Base-by-base conservation (phyloP, 2,113 vertebrate species). In the Helogale parvula region DNA sequence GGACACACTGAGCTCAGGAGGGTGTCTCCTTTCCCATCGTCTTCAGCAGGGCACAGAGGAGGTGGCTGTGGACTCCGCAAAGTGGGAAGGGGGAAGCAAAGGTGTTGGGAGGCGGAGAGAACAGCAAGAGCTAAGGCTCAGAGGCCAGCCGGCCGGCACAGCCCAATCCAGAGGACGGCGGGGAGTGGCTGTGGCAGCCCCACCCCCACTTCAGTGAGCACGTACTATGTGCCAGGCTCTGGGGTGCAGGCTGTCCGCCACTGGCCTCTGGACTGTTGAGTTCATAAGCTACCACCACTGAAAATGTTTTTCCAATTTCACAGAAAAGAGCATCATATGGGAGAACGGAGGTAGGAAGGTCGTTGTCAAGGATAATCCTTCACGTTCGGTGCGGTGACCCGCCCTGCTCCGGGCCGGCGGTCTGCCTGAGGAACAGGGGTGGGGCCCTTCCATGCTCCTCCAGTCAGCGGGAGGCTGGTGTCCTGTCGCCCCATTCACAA, bases 331-430 rank as follows among this genome's bases (percentile, higher is more conserved):
- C 77, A 21, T 52, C 8, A 0, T 17, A 11, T 50, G 2, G 8
- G 93, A 60, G 35, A 41, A 71, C 11, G 17, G 27, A 41, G 0
- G 27, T 38, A 21, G 17, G 38, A 87, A 81, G 15, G 38, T 21
- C 57, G 66, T 0, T 0, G 2, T n/a, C 27, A 35, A 60, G 27
- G 33, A 33, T n/a, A 13, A 8, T 16, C 11, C n/a, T n/a, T 0
- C 10, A 14, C 35, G 5, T 7, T 47, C 8, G 19, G 10, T 74
- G 5, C 6, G 5, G 25, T 45, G 84, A 60, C 5, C 63, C 6
- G 7, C 14, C 21, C 47, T 25, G 47, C 81, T 41, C 50, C 21
- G 41, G 35, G 27, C 66, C 57, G 8, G 23, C 57, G 15, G 66
- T 71, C 89, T 25, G 14, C 27, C 29, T 1, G 12, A 66, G 68